Evolutionary conservation across 2,888 invertebrate genomes (phyloP), one percentile per base, ranked within the genome.

Genomic region (Acleris holmiana): DNA sequence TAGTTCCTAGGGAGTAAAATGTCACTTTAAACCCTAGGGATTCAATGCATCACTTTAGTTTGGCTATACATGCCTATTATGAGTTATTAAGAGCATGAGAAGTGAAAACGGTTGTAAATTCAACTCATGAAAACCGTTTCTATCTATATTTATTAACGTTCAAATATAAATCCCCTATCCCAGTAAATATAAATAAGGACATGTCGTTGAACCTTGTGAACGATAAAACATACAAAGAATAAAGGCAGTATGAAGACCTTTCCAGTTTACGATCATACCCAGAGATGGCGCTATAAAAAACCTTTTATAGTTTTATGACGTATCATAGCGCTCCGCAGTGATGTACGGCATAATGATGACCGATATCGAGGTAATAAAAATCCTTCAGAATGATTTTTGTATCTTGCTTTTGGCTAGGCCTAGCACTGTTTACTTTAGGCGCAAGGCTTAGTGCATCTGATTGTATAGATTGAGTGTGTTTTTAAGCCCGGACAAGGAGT

Each of bases 271-370:
- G 64, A 54, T 40, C 48, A 29, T 17, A 35, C 25, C 15, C 25
- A 40, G 49, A 54, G 59, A 64, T 64, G 53, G 64, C 54, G 13
- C 59, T 19, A 64, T 64, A 64, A 64, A 64, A 64, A 64, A 59
- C 59, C 59, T 64, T 64, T 59, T 59, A 64, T 64, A 59, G 59
- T 54, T 64, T 64, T 64, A 64, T 64, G 53, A 64, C 29, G 41
- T 53, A 51, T 63, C 53, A 35, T 23, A 41, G 53, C 10, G 25
- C 54, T 55, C 25, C 48, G 18, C 57, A 19, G 44, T 64, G 64
- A 64, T 64, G 49, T 64, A 64, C 41, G 17, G 25, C 17, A 18
- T 44, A 44, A 54, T 51, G 54, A 49, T 48, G 47, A 21, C 41
- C 41, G 58, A 63, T 63, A 58, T 57, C 19, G 53, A n/a, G 51